These are phyloP conservation scores for Lasioglossum vierecki DNA, from an alignment of 2,888 invertebrate species.

Conservation along the genomic window DNA sequence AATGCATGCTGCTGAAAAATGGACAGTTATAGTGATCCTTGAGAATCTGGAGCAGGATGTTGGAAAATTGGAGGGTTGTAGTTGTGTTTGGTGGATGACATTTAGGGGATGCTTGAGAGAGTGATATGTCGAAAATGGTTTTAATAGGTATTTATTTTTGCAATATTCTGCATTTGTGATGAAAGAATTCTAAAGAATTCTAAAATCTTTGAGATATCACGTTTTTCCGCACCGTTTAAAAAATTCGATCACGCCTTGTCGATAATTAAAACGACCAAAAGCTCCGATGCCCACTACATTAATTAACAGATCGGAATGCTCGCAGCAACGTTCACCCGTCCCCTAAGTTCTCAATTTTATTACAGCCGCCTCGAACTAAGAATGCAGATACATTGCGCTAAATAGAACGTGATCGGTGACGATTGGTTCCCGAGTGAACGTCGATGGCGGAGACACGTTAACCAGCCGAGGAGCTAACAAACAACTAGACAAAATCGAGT, in stretches of 20 bases:
- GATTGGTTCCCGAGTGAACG: constrained; percentile 9
- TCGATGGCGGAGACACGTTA: background rate
- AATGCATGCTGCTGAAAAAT: background rate
- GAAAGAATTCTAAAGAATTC: no score
- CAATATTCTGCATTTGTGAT: no score
- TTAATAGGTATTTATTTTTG: no score
- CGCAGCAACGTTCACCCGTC: background rate
- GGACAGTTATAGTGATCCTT: background rate
- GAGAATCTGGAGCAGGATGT: background rate
- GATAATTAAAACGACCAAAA: background rate
- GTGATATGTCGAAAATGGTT: background rate
- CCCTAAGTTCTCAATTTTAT: background rate
- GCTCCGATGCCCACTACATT: background rate
- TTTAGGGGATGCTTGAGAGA: background rate
- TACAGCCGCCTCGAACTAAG: background rate
- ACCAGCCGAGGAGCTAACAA: background rate
- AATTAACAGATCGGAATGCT: constrained; percentile 3
- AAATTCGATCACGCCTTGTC: background rate
- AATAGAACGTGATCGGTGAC: constrained; percentile 4
- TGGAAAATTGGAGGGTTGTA: background rate
- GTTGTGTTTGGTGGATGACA: background rate
- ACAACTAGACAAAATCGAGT: background rate
- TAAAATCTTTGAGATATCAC: no score
- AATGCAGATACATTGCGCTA: background rate
- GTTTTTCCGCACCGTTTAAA: background rate